These are phyloP conservation scores for Mycogona germanica DNA, from an alignment of 2,888 invertebrate species.

Conservation along the genomic window DNA sequence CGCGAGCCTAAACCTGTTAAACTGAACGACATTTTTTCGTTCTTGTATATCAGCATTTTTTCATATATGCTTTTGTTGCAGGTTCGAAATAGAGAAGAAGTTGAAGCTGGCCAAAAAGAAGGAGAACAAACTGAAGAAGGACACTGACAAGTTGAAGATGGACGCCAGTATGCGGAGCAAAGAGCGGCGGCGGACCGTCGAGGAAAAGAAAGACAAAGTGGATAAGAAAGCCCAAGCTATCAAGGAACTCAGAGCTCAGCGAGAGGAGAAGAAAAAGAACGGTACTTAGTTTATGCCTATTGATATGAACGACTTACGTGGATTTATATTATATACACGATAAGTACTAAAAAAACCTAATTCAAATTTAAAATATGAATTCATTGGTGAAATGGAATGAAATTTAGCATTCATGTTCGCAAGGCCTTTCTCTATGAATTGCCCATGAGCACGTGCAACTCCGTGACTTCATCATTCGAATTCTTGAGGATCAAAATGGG, in stretches of 20 bases:
- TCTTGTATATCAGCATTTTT: too few species aligned
- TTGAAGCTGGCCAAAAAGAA: conserved; percentile 67
- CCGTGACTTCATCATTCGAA: too few species aligned
- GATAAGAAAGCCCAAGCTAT: conserved; percentile 88
- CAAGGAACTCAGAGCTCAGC: conserved; percentile 74
- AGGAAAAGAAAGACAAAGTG: conserved; percentile 60
- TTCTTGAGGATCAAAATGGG: too few species aligned
- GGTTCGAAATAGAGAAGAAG: conserved; percentile 93
- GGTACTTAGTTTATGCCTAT: conserved; percentile 32
- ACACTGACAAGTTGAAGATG: conserved; percentile 37
- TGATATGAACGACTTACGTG: not conserved
- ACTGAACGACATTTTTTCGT: too few species aligned
- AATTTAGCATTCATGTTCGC: too few species aligned
- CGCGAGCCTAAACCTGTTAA: too few species aligned
- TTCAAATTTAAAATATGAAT: not conserved
- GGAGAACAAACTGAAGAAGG: conserved; percentile 44
- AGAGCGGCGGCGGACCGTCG: conserved; percentile 80
- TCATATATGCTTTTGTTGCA: conserved; percentile 26
- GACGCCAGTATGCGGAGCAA: conserved; percentile 60
- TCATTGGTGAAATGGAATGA: not conserved
- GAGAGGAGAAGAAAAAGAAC: conserved; percentile 77
- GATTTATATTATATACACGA: not conserved
- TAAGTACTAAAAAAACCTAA: not conserved
- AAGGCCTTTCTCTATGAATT: too few species aligned
- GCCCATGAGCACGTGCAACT: too few species aligned